Base-by-base conservation (phyloP, 2,113 vertebrate species). In the Lamprotornis superbus region DNA sequence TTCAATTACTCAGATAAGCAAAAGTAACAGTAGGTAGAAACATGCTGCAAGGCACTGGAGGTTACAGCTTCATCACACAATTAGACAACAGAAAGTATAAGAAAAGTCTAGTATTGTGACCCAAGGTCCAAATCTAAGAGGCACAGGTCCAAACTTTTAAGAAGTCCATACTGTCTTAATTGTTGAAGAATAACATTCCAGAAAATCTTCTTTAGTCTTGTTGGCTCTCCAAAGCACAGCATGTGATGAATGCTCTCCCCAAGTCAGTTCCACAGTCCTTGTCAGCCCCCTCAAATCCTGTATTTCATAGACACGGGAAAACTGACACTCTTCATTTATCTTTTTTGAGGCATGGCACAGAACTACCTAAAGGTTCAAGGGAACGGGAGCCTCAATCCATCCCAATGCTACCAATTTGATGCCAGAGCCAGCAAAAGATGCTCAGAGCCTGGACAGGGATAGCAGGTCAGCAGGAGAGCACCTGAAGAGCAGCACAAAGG, bases 211-310 rank as follows among this genome's bases (percentile, higher is more conserved):
- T 73, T 92, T 65, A 1, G 0, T 24, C 50, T 31, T 53, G 9
- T 2, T 49, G 17, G 52, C 23, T 79, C 5, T 30, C 19, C 9
- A n/a, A 10, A 82, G 37, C 25, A 82, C 21, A 63, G 23, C 40
- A 61, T 1, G 3, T 12, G 6, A 69, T 14, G 28, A 77, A 64
- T 39, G 17, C 12, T 31, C 25, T 75, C 24, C 18, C 11, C 16
- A 60, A 28, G 7, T 50, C 40, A 57, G 50, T 19, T 33, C 10
- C 27, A 69, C 47, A 46, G 47, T 44, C 10, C 20, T 40, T 39
- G 28, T 23, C 5, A 11, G 56, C 2, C 20, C 11, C n/a, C 9
- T 10, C 50, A 77, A 44, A 30, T 6, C 3, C 28, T 16, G 0
- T 1, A 8, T n/a, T 75, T 68, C 55, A 71, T 8, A 68, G 16